Evolutionary conservation across 2,888 invertebrate genomes (phyloP), one percentile per base, ranked within the genome.

Genomic region (Pollenia amentaria): DNA sequence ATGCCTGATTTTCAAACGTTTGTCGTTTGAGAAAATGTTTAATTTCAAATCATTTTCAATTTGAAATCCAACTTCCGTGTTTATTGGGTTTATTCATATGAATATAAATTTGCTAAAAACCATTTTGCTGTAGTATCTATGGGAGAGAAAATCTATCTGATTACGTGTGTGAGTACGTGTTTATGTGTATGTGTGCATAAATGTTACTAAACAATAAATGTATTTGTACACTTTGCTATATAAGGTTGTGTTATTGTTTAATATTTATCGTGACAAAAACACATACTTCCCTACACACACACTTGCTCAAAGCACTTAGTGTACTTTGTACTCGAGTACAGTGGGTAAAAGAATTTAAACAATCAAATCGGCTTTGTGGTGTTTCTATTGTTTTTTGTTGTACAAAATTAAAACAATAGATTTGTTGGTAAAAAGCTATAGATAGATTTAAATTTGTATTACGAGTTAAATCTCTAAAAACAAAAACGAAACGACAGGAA

Each of bases 221-320:
- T 51, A 81, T 80, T 75, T 82, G 77, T 84, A 78, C 69, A 84
- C 40, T 81, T 77, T 84, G 77, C 80, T 73, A 77, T 84, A 84
- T 83, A 73, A 87, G 84, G 80, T 84, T 87, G 73, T 81, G 77
- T 64, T 87, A 84, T 84, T 87, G 80, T 81, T 78, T 80, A 81
- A 77, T 87, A 87, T 87, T 84, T 87, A 87, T 87, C 64, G 65
- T 84, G 84, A 76, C 87, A 84, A 60, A 73, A 65, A 29, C 53
- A 62, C 21, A 44, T n/a, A 51, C 46, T 40, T 11, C 48, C 21
- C 53, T 44, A 3, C 11, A 46, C 46, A 40, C 14, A 48, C 8
- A 29, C 0, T 29, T 6, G 8, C 48, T 48, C 11, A 70, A n/a
- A 53, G 14, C 57, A 62, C 16, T 75, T 53, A 75, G 29, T 69